Percentiles rank a stretch among this genome's conserved stretches.
phyloP scores from a whole-genome alignment of 2,888 invertebrate species.

The Pyrocoelia pectoralis region DNA sequence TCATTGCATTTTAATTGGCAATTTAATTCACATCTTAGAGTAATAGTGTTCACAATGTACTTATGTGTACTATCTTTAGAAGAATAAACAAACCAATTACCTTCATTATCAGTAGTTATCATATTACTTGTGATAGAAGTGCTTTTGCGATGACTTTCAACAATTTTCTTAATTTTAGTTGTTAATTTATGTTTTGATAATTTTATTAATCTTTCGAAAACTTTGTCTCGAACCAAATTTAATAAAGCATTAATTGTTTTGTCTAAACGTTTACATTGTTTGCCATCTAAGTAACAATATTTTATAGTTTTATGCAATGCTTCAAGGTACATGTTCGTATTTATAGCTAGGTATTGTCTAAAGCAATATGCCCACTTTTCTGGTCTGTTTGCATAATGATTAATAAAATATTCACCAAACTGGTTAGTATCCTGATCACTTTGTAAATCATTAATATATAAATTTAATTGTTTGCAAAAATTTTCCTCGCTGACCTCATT shows the following conservation, averaged over 20 bases:
- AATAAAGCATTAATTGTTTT: conserved; percentile 1
- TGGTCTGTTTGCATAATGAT: conserved; percentile 11
- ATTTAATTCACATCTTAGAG: not conserved
- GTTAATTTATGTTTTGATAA: not conserved
- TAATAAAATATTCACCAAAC: conserved; percentile 21
- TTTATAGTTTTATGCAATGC: conserved; percentile 18
- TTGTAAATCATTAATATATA: not conserved
- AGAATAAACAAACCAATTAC: no score
- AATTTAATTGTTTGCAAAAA: not conserved
- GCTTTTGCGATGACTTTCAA: not conserved
- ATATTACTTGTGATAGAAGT: no score
- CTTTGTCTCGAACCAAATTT: not conserved
- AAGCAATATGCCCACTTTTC: conserved; percentile 25
- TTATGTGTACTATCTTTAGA: no score
- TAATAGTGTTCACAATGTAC: no score
- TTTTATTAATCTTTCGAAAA: conserved; percentile 3
- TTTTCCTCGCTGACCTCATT: not conserved
- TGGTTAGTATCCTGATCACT: not conserved
- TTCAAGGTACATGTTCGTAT: conserved; percentile 25
- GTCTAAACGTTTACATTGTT: conserved; percentile 9
- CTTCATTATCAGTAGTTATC: no score
- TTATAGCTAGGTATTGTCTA: conserved; percentile 15
- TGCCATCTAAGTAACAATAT: conserved; percentile 12
- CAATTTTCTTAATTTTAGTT: not conserved
- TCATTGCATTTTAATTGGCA: conserved; percentile 6